Conservation (phyloP, 1,140 invertebrate species). For the Andrena cerasifolii region DNA sequence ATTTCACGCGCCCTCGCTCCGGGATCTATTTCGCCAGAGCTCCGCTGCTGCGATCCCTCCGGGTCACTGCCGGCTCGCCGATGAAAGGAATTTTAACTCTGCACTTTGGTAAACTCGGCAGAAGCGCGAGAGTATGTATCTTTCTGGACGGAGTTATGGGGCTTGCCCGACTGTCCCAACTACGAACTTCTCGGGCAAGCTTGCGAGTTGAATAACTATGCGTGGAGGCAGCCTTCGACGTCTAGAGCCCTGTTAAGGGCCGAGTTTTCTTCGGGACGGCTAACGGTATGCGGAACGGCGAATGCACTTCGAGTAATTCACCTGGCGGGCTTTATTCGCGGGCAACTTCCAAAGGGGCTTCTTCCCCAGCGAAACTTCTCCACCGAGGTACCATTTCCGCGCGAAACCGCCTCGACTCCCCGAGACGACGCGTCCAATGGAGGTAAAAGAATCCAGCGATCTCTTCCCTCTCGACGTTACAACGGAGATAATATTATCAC, state of each 20-base stretch:
- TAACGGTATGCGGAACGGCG: background rate
- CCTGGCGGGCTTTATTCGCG: background rate
- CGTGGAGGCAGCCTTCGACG: background rate
- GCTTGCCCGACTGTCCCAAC: background rate
- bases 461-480: background rate
- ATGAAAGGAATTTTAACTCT: background rate
- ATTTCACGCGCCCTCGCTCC: no score
- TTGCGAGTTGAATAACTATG: slow-evolving; percentile 8
- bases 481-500: no score
- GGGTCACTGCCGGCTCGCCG: no score
- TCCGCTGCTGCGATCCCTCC: no score
- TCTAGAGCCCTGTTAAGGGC: background rate
- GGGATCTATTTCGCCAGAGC: no score
- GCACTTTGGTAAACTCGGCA: background rate
- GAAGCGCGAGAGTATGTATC: background rate
- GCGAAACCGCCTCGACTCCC: background rate
- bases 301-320: background rate
- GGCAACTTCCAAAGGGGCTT: background rate
- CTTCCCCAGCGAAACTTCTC: background rate
- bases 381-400: no score
- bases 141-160: background rate
- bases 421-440: background rate
- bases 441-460: background rate
- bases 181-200: background rate
- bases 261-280: slow-evolving; percentile 1